Percentiles rank a stretch among this genome's conserved stretches.
Evolutionary conservation across 1,140 invertebrate species (phyloP).

Genomic region (Drosophila setifemur): DNA sequence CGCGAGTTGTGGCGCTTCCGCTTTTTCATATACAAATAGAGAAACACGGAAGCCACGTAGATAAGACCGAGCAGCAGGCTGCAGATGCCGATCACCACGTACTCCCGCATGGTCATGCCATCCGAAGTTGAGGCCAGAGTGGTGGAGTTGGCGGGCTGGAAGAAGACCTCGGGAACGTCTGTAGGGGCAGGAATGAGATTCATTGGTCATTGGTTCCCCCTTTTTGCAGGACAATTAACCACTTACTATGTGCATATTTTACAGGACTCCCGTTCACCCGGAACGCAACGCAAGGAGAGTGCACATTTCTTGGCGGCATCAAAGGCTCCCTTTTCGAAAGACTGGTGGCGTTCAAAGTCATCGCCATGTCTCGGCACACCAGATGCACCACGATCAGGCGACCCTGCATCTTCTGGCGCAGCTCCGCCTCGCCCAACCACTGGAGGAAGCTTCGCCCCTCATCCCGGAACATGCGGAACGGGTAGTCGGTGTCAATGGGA

Average conservation of each 20-base stretch:
- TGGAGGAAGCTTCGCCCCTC: constrained; percentile 91
- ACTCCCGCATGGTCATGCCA: constrained; percentile 87
- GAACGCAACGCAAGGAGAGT: constrained; percentile 92
- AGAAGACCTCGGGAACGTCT: constrained; percentile 91
- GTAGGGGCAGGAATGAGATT: constrained; percentile 1
- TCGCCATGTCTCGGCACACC: constrained; percentile 89
- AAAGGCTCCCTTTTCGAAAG: constrained; percentile 50
- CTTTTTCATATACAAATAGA: constrained; percentile 89
- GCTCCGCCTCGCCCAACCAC: constrained; percentile 91
- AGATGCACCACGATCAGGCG: constrained; percentile 90
- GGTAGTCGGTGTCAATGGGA: constrained; percentile 88
- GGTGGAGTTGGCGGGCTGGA: constrained; percentile 87
- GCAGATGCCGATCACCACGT: constrained; percentile 91
- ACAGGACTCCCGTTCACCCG: constrained; percentile 90
- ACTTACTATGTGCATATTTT: constrained; percentile 87
- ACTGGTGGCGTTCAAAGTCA: constrained; percentile 82
- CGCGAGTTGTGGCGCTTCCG: constrained; percentile 77
- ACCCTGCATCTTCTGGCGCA: constrained; percentile 89
- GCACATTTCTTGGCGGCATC: constrained; percentile 83
- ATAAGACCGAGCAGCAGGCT: constrained; percentile 90
- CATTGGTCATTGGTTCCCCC: background rate
- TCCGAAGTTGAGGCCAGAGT: constrained; percentile 81
- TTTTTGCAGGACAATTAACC: too few species aligned
- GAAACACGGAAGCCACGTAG: constrained; percentile 91
- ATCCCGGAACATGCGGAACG: constrained; percentile 90